phyloP scores from a whole-genome alignment of 2,113 vertebrate species.

The Poeciliopsis prolifica region DNA sequence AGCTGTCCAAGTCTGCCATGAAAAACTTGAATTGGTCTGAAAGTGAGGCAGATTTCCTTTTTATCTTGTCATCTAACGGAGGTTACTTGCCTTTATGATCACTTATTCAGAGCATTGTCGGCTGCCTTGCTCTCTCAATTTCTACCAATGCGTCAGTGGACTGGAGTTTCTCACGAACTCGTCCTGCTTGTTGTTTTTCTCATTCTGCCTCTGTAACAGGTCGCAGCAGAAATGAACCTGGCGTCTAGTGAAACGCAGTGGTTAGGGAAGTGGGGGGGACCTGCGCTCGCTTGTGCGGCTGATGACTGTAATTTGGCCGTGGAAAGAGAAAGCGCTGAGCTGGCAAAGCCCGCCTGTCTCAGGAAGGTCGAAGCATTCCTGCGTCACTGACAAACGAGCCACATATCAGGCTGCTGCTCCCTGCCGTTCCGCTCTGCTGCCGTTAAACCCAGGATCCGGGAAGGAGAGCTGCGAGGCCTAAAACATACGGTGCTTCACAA shows the following conservation, averaged over 20 bases:
- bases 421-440: constrained; percentile 60
- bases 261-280: constrained; percentile 4
- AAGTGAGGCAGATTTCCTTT: background rate
- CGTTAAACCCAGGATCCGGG: constrained; percentile 29
- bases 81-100: too few relatives aligned
- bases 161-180: background rate
- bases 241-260: too few relatives aligned
- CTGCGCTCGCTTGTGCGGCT: constrained; percentile 48
- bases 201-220: background rate
- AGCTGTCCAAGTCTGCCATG: background rate
- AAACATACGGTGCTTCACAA: background rate
- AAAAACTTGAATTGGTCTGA: background rate
- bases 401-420: constrained; percentile 42
- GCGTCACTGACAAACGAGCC: constrained; percentile 67
- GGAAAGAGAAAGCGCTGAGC: constrained; percentile 64
- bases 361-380: constrained; percentile 63
- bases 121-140: background rate
- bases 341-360: constrained; percentile 50
- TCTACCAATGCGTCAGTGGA: background rate
- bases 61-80: background rate
- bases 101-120: background rate
- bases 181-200: background rate
- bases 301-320: constrained; percentile 58
- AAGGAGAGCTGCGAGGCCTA: background rate
- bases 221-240: background rate